These are phyloP conservation scores for Dendronephthya gigantea DNA, from an alignment of 64 coral and sea anemone genomes.

Conservation along the genomic window DNA sequence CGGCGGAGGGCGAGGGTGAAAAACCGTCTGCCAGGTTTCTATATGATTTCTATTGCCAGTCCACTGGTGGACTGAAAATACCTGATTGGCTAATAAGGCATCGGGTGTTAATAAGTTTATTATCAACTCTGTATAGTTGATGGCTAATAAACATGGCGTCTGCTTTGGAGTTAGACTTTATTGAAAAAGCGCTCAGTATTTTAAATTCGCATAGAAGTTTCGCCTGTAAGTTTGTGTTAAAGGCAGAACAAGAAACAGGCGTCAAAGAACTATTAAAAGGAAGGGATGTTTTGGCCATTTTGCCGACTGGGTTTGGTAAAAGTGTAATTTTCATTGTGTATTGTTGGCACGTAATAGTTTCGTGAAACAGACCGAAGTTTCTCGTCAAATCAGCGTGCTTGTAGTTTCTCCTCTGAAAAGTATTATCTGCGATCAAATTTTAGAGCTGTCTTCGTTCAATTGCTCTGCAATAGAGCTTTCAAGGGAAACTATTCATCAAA, in stretches of 20 bases:
- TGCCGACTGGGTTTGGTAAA: slow-evolving; percentile 2
- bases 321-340: not conserved
- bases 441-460: not conserved
- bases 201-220: too few species aligned
- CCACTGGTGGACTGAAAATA: too few species aligned
- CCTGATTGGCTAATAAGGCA: too few species aligned
- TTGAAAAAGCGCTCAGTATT: too few species aligned
- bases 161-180: too few species aligned
- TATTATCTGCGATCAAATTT: not conserved
- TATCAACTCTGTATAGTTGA: too few species aligned
- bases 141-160: too few species aligned
- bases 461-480: not conserved
- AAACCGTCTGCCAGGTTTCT: too few species aligned
- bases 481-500: not conserved
- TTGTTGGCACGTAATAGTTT: not conserved
- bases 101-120: too few species aligned
- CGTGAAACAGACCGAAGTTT: not conserved
- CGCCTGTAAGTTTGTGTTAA: not conserved
- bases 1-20: too few species aligned
- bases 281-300: not conserved
- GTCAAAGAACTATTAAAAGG: not conserved
- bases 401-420: slow-evolving; percentile 8
- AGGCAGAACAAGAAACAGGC: not conserved
- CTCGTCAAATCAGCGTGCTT: not conserved
- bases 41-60: too few species aligned